Evolutionary conservation across 2,113 vertebrate genomes (phyloP), one percentile per base, ranked within the genome.

Genomic region (Myrmecobius fasciatus): DNA sequence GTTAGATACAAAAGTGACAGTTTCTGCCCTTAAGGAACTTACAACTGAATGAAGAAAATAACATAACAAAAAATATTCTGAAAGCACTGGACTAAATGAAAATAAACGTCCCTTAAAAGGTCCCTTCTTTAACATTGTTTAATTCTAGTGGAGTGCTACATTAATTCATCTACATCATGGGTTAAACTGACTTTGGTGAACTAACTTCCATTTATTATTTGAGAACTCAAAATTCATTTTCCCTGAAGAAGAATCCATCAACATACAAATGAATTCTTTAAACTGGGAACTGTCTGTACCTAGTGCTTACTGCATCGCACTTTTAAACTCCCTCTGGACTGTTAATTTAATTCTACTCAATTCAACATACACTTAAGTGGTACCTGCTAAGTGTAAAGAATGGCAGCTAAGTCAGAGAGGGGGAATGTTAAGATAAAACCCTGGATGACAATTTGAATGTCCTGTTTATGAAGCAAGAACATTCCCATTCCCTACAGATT

Each of bases 201-300:
- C 17, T 83, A 7, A 7, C n/a, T 43, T 20, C 7, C 7, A 83
- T 83, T 83, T 83, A 83, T 83, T 83, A 43, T 83, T n/a, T 43
- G 67, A 83, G 67, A 83, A 83, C n/a, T 83, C 67, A 83, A 83
- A 83, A 43, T 83, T 83, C 67, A 83, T 83, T 83, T 83, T 83
- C 67, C 67, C 67, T 83, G 67, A 83, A 83, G 67, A 83, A 83
- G 67, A 83, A 83, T 83, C 67, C n/a, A 83, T 43, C 67, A 83
- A 83, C n/a, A 43, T 83, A 83, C 36, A 20, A 22, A 75, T n/a
- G 60, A 75, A 75, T 0, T 75, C 0, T 1, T 75, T 75, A 75
- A 75, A 17, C 17, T 20, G 67, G 36, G n/a, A 43, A 24, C 36
- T 83, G 67, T 83, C 67, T 43, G 67, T 43, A 83, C n/a, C 67